phyloP scores from a whole-genome alignment of 2,113 vertebrate species.

The Tetrax tetrax region DNA sequence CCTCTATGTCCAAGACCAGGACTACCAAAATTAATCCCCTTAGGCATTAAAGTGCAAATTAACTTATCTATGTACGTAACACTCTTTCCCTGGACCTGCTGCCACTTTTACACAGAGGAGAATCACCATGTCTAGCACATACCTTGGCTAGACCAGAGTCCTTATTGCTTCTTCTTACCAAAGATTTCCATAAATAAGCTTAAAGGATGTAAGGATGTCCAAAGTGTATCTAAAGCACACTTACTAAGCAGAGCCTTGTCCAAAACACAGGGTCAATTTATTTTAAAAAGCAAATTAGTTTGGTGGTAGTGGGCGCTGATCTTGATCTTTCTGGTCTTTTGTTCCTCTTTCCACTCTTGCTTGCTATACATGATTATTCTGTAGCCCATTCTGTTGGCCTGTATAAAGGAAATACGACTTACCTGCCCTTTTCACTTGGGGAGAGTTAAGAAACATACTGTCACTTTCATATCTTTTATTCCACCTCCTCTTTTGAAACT shows the following conservation, averaged over 20 bases:
- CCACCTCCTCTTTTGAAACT: not conserved
- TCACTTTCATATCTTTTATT: not conserved
- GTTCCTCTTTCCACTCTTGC: not conserved
- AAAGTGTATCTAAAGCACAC: not conserved
- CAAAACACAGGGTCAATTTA: not conserved
- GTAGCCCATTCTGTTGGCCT: not conserved
- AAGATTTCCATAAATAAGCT: not conserved
- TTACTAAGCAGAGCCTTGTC: not conserved
- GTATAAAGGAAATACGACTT: not conserved
- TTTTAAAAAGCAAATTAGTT: not conserved
- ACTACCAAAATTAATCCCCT: not conserved
- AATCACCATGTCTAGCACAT: fast-evolving
- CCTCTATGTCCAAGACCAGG: not conserved
- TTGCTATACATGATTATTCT: not conserved
- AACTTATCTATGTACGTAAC: not conserved
- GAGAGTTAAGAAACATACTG: not conserved
- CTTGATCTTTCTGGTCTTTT: not conserved
- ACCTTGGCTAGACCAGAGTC: not conserved
- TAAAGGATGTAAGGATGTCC: not conserved
- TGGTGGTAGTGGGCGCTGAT: not conserved
- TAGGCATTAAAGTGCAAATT: not conserved
- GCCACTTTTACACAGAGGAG: not conserved
- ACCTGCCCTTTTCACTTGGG: not conserved
- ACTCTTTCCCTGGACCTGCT: not conserved
- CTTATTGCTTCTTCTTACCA: not conserved